Evolutionary conservation across 2,888 invertebrate species (phyloP), one percentile per base, ranked within the genome.

Genomic region (Xestobium rufovillosum): DNA sequence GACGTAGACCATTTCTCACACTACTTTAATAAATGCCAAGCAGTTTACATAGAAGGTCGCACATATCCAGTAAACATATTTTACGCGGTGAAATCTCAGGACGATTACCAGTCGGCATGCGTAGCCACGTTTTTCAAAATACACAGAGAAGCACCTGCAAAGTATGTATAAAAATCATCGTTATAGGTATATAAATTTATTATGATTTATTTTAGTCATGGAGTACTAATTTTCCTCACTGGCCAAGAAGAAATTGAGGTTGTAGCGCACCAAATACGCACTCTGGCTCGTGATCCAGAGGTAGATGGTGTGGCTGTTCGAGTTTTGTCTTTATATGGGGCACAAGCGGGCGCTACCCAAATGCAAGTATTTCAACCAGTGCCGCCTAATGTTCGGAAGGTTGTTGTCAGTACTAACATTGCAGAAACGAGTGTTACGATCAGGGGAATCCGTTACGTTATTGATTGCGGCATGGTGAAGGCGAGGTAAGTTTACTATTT

Each of bases 371-470:
- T 95, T 71, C 72, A 77, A 41, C 73, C 76, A 1, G 72, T 81
- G 1, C 79, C 84, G 2, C 66, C 73, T 3, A 83, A 82, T 39
- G 78, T 78, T 11, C 73, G 97, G 35, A 98, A 97, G 70, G 80
- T 97, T 14, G 82, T 98, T 15, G 71, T 98, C 31, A 83, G 95
- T 3, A 98, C 98, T 16, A 98, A 98, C 63, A 89, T 98, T 45
- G 97, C 98, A 0, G 98, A 98, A 69, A 92, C 97, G 0, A 97
- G 96, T 2, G 78, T 98, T 15, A 98, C 97, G 0, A 96, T 98
- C 50, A 84, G 84, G 37, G 86, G 89, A 34, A 85, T 96, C 48
- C 83, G 84, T 53, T 86, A 80, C 67, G 90, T 96, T 6, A 81
- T 96, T 38, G 96, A 96, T 59, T 79, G 86, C 38, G 95, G 96